Evolutionary conservation across 1,140 invertebrate genomes (phyloP), one percentile per base, ranked within the genome.

Genomic region (Drosophila nigromelanica): DNA sequence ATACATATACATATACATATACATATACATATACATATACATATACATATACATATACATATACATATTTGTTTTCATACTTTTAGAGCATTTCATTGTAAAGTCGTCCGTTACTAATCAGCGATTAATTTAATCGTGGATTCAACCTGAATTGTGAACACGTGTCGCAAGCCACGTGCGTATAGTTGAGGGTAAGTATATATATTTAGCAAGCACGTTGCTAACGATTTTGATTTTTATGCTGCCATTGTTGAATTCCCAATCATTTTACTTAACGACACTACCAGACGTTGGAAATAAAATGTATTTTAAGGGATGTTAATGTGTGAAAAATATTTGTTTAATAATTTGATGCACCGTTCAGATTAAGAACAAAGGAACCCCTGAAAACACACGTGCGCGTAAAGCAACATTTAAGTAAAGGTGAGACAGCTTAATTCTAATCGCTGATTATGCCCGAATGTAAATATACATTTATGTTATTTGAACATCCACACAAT

Each of bases 81-180:
- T 60, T 60, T 68, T 72, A 71, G 64, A 71, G 15, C 50, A 52
- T 64, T 42, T 55, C 39, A 47, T 67, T 47, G 71, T 82, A 82
- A 76, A 77, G 76, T 72, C 66, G 79, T 72, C 87, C 80, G 72
- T 85, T 76, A 89, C 89, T 90, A 90, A 90, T 90, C 89, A 90
- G 82, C 89, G 89, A 90, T 90, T 90, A 90, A 90, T 89, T 86
- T 90, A 90, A 89, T 90, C 89, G 80, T 80, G 78, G 78, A 70
- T 76, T 89, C 87, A 90, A 90, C 89, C 89, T 90, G 83, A 89
- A 90, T 90, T 79, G 80, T 70, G 72, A 63, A 73, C 89, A 90
- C 89, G 89, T 90, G 89, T 67, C 87, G 43, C 56, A 33, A 35
- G 87, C 69, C 87, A 90, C 87, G 87, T 90, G 87, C 87, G 52